A percentile compares a stretch with the other conserved stretches of the same genome.
Evolutionary conservation across 64 coral and sea anemone genomes (phyloP).

Genomic region (Porites australiensis): DNA sequence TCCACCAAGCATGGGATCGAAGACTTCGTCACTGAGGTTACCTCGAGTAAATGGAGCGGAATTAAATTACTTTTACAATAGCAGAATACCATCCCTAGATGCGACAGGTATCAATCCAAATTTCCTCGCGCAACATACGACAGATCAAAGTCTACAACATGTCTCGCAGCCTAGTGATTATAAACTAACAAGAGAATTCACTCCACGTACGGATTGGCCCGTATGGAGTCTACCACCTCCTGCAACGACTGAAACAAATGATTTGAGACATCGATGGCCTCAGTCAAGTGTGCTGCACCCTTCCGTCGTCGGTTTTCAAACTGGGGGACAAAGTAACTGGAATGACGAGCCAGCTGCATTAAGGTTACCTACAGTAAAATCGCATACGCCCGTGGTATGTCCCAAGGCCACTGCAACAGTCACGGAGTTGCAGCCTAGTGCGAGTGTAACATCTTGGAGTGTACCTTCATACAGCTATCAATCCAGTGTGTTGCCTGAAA

Average conservation of each 20-base stretch:
- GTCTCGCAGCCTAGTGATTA: neutral
- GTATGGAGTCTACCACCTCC: neutral
- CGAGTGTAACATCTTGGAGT: neutral
- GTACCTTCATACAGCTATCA: neutral
- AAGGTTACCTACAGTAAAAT: neutral
- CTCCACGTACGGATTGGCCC: neutral
- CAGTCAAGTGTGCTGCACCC: neutral
- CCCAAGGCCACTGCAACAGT: neutral
- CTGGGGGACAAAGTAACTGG: neutral
- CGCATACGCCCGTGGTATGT: neutral
- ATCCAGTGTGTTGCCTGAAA: too few species aligned
- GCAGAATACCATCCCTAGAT: neutral
- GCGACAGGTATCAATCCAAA: neutral
- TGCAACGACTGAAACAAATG: neutral
- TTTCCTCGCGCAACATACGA: conserved; percentile 3
- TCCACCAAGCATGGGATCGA: neutral
- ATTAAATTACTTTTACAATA: neutral
- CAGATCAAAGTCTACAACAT: neutral
- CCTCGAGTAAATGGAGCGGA: too few species aligned
- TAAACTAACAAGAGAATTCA: neutral
- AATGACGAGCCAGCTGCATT: neutral
- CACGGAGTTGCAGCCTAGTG: neutral
- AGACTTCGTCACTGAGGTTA: neutral
- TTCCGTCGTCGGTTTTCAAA: neutral
- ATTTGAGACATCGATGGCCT: neutral